Base-by-base conservation (phyloP, 2,113 vertebrate genomes). In the Phalacrocorax aristotelis region DNA sequence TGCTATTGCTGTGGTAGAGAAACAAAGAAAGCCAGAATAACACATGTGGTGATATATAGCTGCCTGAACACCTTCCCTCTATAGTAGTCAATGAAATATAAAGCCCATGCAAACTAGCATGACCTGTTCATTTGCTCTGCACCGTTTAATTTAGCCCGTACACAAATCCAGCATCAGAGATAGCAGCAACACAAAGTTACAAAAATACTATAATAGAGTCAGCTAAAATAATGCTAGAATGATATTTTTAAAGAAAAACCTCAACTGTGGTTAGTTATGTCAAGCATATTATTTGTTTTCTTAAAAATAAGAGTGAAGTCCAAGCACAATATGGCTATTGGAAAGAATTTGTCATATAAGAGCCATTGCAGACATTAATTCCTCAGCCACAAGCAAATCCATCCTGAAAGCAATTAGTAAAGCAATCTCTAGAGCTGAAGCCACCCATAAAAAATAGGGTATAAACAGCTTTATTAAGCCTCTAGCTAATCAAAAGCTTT, bases 371-470 rank as follows among this genome's bases (percentile, higher is more conserved):
- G 78, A 46, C 52, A 71, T 84, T 91, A 81, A 91, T 78, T 94
- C 57, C 64, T 94, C 68, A 89, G 55, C 69, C 91, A 91, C 51
- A 62, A 75, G 76, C 6, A 95, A 92, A 96, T 96, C 51, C 60
- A 94, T 96, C 69, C 94, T 78, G 74, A 89, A 97, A 87, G 89
- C 93, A 94, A 95, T 97, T 96, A 95, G 87, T 46, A 91, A 96
- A 96, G 64, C 83, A 93, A 96, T 95, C 95, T 55, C 89, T 87
- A 18, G 51, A 83, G 72, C 30, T 87, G 69, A 91, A 94, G 65
- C 15, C 46, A 66, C 77, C 91, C 72, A 91, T 92, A 82, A 96
- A 93, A 90, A 89, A 62, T 27, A 77, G 58, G 30, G 27, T 54
- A 81, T 87, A 95, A 97, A 91, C 80, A 89, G 51, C 48, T 86